phyloP scores from a whole-genome alignment of 2,797 vertebrate species.

The Clarias laeviceps region DNA sequence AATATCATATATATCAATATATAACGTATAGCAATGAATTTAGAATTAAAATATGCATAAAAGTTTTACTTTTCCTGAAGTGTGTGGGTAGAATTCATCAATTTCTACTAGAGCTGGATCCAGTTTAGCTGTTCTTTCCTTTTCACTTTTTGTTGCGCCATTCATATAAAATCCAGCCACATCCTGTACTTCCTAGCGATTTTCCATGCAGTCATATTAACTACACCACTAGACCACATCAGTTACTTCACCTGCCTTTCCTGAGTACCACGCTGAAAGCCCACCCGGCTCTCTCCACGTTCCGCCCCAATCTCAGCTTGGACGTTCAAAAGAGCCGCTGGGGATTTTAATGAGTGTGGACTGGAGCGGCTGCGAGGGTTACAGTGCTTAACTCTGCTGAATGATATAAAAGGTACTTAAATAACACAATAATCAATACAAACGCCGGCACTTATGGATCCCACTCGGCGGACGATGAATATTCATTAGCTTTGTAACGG shows the following conservation, averaged over 20 bases:
- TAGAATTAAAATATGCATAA: too few species aligned
- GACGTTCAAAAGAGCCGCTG: conserved; percentile 10
- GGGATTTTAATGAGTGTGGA: conserved; percentile 57
- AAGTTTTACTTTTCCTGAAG: too few species aligned
- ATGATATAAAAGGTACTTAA: conserved; percentile 82
- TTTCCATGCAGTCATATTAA: neutral
- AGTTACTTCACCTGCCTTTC: conserved; percentile 13
- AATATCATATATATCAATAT: too few species aligned
- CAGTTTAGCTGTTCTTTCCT: neutral
- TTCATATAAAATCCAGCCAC: neutral
- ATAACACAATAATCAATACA: conserved; percentile 76
- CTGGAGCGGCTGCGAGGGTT: conserved; percentile 63
- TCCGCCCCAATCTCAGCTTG: conserved; percentile 34
- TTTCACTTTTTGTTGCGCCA: neutral
- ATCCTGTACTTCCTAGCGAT: neutral
- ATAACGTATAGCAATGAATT: too few species aligned
- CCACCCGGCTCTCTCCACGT: neutral
- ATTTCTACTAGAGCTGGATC: neutral
- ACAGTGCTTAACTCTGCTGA: conserved; percentile 73
- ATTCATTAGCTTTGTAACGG: conserved; percentile 78
- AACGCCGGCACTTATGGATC: conserved; percentile 54
- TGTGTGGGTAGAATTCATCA: neutral
- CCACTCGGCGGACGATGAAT: conserved; percentile 68
- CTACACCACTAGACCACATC: neutral
- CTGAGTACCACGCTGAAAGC: neutral